Evolutionary conservation across 2,888 invertebrate species (phyloP), one percentile per base, ranked within the genome.

Genomic region (Ornithoptera alexandrae): DNA sequence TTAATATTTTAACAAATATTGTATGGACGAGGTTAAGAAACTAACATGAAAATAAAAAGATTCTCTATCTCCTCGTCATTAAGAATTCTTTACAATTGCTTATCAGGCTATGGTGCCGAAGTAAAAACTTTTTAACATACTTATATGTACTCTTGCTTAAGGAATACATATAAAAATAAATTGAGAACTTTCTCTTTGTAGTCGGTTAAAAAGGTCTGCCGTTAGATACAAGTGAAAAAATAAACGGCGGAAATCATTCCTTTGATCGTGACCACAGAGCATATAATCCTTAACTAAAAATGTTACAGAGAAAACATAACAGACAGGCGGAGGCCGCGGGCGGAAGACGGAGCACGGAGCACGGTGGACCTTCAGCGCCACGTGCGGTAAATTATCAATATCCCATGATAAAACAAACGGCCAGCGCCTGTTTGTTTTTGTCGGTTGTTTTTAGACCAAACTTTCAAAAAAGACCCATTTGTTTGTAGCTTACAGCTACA

Each of bases 381-480:
- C 87, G 87, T 90, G 91, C 80, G 77, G 73, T 79, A 86, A 87
- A 90, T 92, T 88, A 92, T 87, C 92, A 91, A 86, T 87, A 89
- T 92, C 92, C 92, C 92, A 88, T 89, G 92, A 89, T 88, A 89
- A 86, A 90, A 88, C 86, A 90, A 90, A 87, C 90, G 77, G 70
- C 22, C 72, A 39, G 71, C 50, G 56, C 65, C 73, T 86, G 85
- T 86, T 86, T 87, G 80, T 84, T 81, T 85, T 84, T 84, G 81
- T 79, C 78, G 78, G 80, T 82, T 90, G 85, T 88, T 91, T 87
- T 87, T 83, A 84, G 77, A 89, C 82, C 81, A 82, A 88, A 86
- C 84, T 72, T 69, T 53, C 59, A 39, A 22, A 65, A 58, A 30
- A 15, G 24, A 39, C n/a, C 66, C 7, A 20, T 53, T 8, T 46